Conservation (phyloP, 2,888 invertebrate genomes). For the Machimus rusticus region DNA sequence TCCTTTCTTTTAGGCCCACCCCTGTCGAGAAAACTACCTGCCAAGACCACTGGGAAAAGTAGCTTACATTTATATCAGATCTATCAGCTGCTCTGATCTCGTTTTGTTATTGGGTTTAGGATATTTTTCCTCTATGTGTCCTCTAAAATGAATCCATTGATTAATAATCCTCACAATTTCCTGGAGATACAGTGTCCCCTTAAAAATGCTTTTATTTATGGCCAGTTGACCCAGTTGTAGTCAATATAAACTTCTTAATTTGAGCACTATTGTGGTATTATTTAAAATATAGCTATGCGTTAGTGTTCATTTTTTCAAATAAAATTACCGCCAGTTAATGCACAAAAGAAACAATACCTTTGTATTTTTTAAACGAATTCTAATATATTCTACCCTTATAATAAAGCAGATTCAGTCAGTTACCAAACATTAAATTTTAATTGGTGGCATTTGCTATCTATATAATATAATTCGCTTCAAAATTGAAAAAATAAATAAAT, state of each 20-base stretch:
- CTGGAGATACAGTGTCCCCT: background rate
- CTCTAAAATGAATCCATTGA: background rate
- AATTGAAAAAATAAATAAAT: too few species aligned
- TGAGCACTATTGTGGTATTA: background rate
- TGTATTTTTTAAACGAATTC: too few species aligned
- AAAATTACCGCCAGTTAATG: too few species aligned
- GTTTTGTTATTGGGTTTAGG: constrained; percentile 22
- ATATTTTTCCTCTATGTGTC: background rate
- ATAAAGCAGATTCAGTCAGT: too few species aligned
- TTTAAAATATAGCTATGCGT: background rate
- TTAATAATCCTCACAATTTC: background rate
- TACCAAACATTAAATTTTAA: too few species aligned
- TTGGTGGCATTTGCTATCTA: too few species aligned
- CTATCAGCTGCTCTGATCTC: constrained; percentile 9
- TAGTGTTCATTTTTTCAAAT: too few species aligned
- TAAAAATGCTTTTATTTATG: background rate
- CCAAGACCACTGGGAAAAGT: constrained; percentile 15
- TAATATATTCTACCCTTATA: too few species aligned
- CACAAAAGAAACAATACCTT: too few species aligned
- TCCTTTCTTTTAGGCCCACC: constrained; percentile 15
- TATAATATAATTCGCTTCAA: too few species aligned
- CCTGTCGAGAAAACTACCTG: constrained; percentile 23
- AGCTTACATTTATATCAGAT: constrained; percentile 1
- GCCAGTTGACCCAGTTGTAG: background rate
- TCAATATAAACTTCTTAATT: background rate